Percentiles rank a stretch among this genome's conserved stretches.
Evolutionary conservation across 2,797 vertebrate species (phyloP).

Genomic region (Bucorvus abyssinicus): DNA sequence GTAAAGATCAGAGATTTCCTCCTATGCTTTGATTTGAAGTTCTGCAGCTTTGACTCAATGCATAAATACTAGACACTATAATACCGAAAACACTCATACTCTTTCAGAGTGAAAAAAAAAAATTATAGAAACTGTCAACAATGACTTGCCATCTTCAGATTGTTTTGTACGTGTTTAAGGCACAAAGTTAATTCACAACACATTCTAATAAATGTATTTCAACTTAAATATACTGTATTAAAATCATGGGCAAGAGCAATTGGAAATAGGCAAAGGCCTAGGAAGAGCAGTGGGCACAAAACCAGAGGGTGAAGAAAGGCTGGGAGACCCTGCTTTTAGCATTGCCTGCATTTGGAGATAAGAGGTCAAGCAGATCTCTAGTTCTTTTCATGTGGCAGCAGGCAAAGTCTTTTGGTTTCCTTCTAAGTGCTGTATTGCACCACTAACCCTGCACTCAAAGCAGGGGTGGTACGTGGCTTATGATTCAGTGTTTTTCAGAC

Average conservation of each 20-base stretch:
- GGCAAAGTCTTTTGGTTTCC: background rate
- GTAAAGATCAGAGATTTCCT: conserved; percentile 59
- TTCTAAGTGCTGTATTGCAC: background rate
- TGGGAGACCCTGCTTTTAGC: background rate
- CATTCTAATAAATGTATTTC: background rate
- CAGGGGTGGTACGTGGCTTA: background rate
- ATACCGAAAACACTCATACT: background rate
- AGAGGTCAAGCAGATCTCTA: background rate
- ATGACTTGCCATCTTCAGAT: background rate
- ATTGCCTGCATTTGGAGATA: background rate
- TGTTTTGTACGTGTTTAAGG: background rate
- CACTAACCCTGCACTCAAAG: too few relatives aligned
- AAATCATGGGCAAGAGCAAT: background rate
- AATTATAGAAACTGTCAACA: background rate
- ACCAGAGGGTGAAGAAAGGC: background rate
- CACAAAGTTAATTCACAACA: background rate
- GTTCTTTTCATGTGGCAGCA: background rate
- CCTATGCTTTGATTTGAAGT: conserved; percentile 41
- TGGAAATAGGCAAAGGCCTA: background rate
- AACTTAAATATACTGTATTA: background rate
- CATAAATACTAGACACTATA: background rate
- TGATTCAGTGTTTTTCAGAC: background rate
- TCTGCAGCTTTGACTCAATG: background rate
- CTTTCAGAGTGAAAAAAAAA: background rate
- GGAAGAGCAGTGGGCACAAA: background rate